Evolutionary conservation across 2,888 invertebrate species (phyloP), one percentile per base, ranked within the genome.

Genomic region (Sphinx pinastri): DNA sequence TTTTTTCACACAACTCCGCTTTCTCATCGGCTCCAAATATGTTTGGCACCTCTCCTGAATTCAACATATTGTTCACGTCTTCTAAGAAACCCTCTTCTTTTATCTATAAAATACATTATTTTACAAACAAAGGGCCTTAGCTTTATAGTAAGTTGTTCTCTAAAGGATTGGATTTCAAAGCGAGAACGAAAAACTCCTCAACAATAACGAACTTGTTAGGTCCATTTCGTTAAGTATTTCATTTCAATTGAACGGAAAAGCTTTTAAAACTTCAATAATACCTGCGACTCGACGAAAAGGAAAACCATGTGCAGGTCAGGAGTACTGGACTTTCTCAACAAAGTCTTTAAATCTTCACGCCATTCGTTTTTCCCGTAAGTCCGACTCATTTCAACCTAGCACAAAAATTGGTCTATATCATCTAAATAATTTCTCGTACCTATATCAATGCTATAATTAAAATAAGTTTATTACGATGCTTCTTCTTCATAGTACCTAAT

Each of bases 1-100:
- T 99, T 90, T 98, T 99, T 82, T 99, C 99, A 86, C 97, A 98
- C 49, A 99, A 94, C 82, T 99, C 99, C 3, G 96, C 95, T 85
- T 97, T 98, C 84, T 99, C 99, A 78, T 99, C 99, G 6, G 95
- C 91, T 13, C 95, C 94, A 83, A 97, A 99, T 68, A 99, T 95
- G 89, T 98, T 99, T 0, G 99, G 99, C 0, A 99, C 98, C 94
- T 99, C 99, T 4, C 99, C 99, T 0, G 98, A 97, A 87, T 98
- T 99, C 60, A 99, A 90, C 88, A 99, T 95, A 85, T 98, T 99
- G 84, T 97, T 98, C 1, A 99, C 96, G 81, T 99, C 99, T 89
- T 99, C 99, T 68, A 99, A 92, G 84, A 99, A 99, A 0, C 97
- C 97, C 92, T 99, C 98, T 88, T 98, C 97, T 94, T 98, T 98